Evolutionary conservation across 2,888 invertebrate genomes (phyloP).

Genomic region (Lepidonotus clava): DNA sequence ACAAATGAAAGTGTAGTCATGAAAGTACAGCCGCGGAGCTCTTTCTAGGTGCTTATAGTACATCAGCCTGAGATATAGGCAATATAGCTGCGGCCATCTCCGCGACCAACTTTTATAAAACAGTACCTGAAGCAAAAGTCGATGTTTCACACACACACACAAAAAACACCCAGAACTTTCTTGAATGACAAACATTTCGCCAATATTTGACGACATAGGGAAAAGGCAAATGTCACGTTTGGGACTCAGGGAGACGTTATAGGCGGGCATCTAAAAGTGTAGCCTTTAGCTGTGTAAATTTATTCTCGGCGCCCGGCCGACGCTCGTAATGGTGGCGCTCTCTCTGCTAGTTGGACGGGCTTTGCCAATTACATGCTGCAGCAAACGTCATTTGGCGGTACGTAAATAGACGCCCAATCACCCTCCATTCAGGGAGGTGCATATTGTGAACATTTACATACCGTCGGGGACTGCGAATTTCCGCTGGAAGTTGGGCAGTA

Average conservation of each 20-base stretch:
- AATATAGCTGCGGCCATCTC: too few relatives aligned
- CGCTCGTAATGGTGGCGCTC: neutral
- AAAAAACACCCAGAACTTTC: conserved; percentile 41
- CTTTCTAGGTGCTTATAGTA: too few relatives aligned
- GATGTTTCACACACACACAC: too few relatives aligned
- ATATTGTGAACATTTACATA: neutral
- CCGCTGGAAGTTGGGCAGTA: neutral
- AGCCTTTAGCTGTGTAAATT: conserved; percentile 18
- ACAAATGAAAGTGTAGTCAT: too few relatives aligned
- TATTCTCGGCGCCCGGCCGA: neutral
- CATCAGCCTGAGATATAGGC: too few relatives aligned
- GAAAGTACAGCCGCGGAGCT: too few relatives aligned
- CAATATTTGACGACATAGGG: neutral
- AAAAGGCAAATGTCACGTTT: neutral
- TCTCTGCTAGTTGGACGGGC: neutral
- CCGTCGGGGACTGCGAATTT: neutral
- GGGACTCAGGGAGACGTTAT: too few relatives aligned
- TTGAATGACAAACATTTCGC: neutral
- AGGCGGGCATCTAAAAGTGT: neutral
- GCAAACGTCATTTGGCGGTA: conserved; percentile 8
- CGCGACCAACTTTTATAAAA: too few relatives aligned
- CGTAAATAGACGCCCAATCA: neutral
- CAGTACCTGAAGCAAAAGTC: too few relatives aligned
- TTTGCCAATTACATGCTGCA: conserved; percentile 23
- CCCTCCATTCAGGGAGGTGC: neutral